phyloP scores from a whole-genome alignment of 2,888 invertebrate species.

The Aelia acuminata region DNA sequence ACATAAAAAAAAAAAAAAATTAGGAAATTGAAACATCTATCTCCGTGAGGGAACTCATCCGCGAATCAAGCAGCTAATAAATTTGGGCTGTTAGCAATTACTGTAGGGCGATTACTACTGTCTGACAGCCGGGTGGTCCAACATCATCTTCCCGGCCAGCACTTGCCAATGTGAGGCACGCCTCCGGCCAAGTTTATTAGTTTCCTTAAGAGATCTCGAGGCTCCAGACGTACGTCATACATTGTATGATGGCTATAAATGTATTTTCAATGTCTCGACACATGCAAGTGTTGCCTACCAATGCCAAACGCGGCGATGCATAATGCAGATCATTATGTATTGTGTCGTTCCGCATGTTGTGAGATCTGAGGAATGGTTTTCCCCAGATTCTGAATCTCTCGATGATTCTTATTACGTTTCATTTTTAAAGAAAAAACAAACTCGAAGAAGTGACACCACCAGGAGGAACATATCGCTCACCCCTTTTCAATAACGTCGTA shows the following conservation, averaged over 20 bases:
- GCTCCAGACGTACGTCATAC: not conserved
- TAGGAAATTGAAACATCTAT: not conserved
- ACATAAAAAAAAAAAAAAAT: no score
- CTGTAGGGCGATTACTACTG: not conserved
- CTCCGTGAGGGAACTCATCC: conserved; percentile 12
- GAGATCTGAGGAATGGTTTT: no score
- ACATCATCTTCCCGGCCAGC: not conserved
- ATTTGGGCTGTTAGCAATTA: not conserved
- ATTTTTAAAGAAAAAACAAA: no score
- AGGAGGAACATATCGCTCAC: no score
- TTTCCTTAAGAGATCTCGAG: not conserved
- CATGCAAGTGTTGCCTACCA: not conserved
- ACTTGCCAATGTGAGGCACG: conserved; percentile 46
- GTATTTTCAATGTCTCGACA: not conserved
- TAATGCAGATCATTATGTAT: not conserved
- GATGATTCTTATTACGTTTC: no score
- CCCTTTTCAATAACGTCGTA: no score
- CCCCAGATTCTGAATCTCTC: no score
- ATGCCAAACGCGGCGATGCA: not conserved
- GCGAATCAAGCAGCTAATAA: conserved; percentile 5
- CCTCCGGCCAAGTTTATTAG: not conserved
- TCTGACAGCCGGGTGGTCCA: conserved; percentile 25
- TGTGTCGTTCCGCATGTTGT: no score
- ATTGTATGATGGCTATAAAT: conserved; percentile 24
- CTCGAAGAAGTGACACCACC: no score